Percentiles rank a stretch among this genome's conserved stretches.
These are phyloP conservation scores for Ypsolopha scabrella DNA, from an alignment of 2,888 invertebrate genomes.

Conservation along the genomic window DNA sequence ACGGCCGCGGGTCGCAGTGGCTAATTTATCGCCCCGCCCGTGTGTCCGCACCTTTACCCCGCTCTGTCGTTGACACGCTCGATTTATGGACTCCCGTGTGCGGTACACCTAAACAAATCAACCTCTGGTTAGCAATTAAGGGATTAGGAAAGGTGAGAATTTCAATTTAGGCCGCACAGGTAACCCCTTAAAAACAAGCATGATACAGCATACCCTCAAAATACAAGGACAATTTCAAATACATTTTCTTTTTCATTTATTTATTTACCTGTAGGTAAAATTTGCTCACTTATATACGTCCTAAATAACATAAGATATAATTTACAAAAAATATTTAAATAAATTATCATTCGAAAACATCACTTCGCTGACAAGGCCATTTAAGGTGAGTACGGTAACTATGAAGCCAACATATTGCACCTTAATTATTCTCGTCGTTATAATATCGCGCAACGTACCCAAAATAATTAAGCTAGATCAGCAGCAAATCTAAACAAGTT, in stretches of 20 bases:
- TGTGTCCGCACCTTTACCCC: constrained; percentile 52
- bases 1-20: constrained; percentile 12
- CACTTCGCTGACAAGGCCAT: background rate
- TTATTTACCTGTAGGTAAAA: background rate
- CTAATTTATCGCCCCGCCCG: constrained; percentile 22
- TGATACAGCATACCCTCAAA: too few relatives aligned
- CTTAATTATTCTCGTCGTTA: too few relatives aligned
- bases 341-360: background rate
- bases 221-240: too few relatives aligned
- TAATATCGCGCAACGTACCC: too few relatives aligned
- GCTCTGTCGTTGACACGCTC: constrained; percentile 36
- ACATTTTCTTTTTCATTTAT: background rate
- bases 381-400: too few relatives aligned
- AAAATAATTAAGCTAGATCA: too few relatives aligned
- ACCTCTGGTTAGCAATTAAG: constrained; percentile 15
- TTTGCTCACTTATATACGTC: background rate
- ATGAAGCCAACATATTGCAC: too few relatives aligned
- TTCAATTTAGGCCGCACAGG: constrained; percentile 11
- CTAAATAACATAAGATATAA: background rate
- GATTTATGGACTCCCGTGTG: constrained; percentile 37
- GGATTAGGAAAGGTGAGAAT: constrained; percentile 11
- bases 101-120: constrained; percentile 23
- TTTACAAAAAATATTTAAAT: background rate
- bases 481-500: too few relatives aligned
- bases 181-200: background rate